These are phyloP conservation scores for Symphodus melops DNA, from an alignment of 2,113 vertebrate genomes.

Conservation along the genomic window DNA sequence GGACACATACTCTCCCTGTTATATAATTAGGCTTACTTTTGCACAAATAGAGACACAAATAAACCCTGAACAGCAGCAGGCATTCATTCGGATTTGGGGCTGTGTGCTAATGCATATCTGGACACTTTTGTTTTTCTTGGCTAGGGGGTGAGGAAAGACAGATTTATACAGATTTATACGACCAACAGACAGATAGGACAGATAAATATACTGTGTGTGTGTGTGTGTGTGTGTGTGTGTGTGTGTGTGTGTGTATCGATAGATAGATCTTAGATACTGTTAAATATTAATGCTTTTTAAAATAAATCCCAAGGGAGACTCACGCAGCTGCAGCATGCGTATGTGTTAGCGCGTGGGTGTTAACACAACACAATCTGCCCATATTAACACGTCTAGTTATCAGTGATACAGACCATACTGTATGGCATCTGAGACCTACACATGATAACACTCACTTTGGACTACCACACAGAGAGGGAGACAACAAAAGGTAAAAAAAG, in stretches of 20 bases:
- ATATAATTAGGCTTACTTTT: slow-evolving; percentile 51
- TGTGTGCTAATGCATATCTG: slow-evolving; percentile 23
- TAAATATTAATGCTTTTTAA: not conserved
- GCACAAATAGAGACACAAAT: slow-evolving; percentile 36
- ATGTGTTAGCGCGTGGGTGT: slow-evolving; percentile 51
- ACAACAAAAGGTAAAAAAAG: not conserved
- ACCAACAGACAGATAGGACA: not conserved
- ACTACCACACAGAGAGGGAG: not conserved
- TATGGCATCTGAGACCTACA: slow-evolving; percentile 48
- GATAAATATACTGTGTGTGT: no score
- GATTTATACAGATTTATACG: not conserved
- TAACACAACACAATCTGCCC: slow-evolving; percentile 61
- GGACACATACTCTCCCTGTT: slow-evolving; percentile 32
- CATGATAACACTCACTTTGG: not conserved
- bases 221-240: no score
- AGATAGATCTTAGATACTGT: not conserved
- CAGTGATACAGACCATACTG: slow-evolving; percentile 58
- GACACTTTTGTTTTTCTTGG: slow-evolving; percentile 6
- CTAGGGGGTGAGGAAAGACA: not conserved
- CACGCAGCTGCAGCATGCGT: slow-evolving; percentile 24
- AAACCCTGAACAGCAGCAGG: slow-evolving; percentile 30
- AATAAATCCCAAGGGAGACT: slow-evolving; percentile 2
- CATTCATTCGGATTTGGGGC: slow-evolving; percentile 32
- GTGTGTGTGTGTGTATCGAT: no score
- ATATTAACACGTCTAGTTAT: slow-evolving; percentile 42